Evolutionary conservation across 2,888 invertebrate genomes (phyloP).

Genomic region (Tricholauxania praeusta): DNA sequence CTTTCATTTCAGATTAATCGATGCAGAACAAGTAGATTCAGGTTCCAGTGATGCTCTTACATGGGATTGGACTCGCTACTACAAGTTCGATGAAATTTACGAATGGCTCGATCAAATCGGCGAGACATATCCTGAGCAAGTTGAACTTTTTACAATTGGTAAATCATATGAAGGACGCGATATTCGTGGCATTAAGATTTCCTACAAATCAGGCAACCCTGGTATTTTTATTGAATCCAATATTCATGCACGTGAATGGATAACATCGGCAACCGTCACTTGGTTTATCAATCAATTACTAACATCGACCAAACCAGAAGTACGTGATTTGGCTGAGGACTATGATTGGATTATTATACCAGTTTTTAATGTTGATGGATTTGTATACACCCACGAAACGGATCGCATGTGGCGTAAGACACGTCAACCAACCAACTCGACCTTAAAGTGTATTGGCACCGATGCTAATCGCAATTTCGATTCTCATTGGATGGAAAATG

Average conservation of each 20-base stretch:
- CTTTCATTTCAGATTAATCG: constrained; percentile 67
- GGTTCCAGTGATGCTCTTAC: neutral
- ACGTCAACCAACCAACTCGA: constrained; percentile 68
- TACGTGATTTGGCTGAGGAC: constrained; percentile 73
- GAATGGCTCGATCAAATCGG: constrained; percentile 72
- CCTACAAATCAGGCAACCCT: constrained; percentile 67
- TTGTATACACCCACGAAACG: constrained; percentile 73
- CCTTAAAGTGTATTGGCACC: constrained; percentile 60
- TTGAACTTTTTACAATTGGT: constrained; percentile 67
- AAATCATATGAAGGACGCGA: constrained; percentile 72
- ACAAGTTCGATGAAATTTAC: constrained; percentile 72
- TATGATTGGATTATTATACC: constrained; percentile 84
- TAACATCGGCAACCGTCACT: constrained; percentile 77
- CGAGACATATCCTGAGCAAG: constrained; percentile 65
- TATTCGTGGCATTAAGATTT: constrained; percentile 72
- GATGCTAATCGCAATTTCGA: constrained; percentile 67
- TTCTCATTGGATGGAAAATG: constrained; percentile 60
- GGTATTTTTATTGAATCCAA: constrained; percentile 76
- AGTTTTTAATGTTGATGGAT: constrained; percentile 82
- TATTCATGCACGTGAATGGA: constrained; percentile 80
- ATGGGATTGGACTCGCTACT: constrained; percentile 74
- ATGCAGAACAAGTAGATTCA: constrained; percentile 64
- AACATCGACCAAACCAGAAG: constrained; percentile 71
- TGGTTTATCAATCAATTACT: constrained; percentile 79
- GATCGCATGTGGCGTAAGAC: constrained; percentile 78